phyloP scores from a whole-genome alignment of 2,888 invertebrate genomes.

The Aphidoletes aphidimyza region DNA sequence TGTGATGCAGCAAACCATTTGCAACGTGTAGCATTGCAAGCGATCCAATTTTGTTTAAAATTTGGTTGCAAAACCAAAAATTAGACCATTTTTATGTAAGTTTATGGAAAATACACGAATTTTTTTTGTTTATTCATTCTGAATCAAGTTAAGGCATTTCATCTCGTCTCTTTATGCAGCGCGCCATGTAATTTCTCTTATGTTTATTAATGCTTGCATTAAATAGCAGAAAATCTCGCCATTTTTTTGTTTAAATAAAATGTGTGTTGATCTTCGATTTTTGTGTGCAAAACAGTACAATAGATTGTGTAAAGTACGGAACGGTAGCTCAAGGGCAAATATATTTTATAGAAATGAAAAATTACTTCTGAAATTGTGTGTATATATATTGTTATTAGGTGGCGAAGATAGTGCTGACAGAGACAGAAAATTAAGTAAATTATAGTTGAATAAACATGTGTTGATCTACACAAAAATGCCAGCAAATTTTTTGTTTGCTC shows the following conservation, averaged over 20 bases:
- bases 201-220: too few relatives aligned
- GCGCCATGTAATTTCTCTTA: too few relatives aligned
- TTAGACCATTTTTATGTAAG: too few relatives aligned
- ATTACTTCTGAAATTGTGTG: not conserved
- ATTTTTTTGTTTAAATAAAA: too few relatives aligned
- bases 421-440: not conserved
- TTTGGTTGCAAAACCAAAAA: not conserved
- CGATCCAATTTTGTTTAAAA: not conserved
- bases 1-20: not conserved
- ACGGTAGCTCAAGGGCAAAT: slow-evolving; percentile 35
- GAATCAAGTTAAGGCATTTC: too few relatives aligned
- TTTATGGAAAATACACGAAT: too few relatives aligned
- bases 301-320: not conserved
- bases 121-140: too few relatives aligned
- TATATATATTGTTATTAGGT: not conserved
- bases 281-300: too few relatives aligned
- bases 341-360: too few relatives aligned
- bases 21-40: not conserved
- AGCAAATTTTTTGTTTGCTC: not conserved
- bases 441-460: slow-evolving; percentile 29
- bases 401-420: not conserved
- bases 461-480: not conserved
- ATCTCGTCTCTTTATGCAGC: too few relatives aligned
- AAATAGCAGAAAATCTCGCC: too few relatives aligned
- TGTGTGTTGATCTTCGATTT: too few relatives aligned